Conservation (phyloP, 2,113 vertebrate genomes). For the Ellobius talpinus region DNA sequence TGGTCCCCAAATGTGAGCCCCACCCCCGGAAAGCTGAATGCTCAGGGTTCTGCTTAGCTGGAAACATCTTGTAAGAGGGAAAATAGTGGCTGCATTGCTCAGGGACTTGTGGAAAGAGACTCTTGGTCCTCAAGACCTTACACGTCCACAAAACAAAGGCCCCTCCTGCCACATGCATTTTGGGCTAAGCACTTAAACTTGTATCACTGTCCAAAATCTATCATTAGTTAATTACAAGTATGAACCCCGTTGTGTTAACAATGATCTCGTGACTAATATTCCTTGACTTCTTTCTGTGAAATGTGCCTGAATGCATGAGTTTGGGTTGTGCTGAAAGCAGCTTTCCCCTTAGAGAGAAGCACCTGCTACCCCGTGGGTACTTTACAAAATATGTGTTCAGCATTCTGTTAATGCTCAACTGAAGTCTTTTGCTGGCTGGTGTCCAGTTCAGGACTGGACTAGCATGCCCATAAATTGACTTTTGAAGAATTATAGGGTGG, state of each 20-base stretch:
- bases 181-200: neutral
- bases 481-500: slow-evolving; percentile 2
- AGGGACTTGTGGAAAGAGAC: neutral
- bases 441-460: neutral
- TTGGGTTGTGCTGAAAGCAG: neutral
- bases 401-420: neutral
- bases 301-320: neutral
- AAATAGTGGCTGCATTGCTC: neutral
- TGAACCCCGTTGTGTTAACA: neutral
- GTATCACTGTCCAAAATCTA: neutral
- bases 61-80: slow-evolving; percentile 1
- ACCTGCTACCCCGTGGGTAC: neutral
- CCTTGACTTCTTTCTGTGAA: slow-evolving; percentile 7
- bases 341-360: slow-evolving; percentile 42
- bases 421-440: neutral
- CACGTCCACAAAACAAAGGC: neutral
- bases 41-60: neutral
- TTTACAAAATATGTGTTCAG: slow-evolving; percentile 10
- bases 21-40: neutral
- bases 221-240: neutral
- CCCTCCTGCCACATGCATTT: neutral
- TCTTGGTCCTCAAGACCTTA: neutral
- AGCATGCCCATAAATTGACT: slow-evolving; percentile 6
- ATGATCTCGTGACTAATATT: neutral
- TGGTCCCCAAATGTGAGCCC: neutral